Evolutionary conservation across 2,888 invertebrate genomes (phyloP), one percentile per base, ranked within the genome.

Genomic region (Drosophila suboccidentalis): DNA sequence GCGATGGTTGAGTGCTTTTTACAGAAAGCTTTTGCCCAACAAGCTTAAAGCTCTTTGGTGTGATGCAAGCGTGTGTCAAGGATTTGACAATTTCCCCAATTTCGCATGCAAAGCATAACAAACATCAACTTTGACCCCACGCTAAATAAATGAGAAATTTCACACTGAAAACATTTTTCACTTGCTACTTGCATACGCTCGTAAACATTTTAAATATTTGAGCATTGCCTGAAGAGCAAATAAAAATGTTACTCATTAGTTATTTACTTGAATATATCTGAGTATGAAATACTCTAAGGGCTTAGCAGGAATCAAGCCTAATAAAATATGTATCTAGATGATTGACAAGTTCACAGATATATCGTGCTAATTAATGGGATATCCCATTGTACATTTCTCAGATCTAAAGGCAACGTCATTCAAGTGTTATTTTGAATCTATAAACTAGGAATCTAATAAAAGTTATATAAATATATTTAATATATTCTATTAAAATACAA

Each of bases 1-100:
- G 44, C 19, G 46, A 49, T 13, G 29, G 19, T 19, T 10, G 4
- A n/a, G 22, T 59, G 55, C 59, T 55, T 70, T 47, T 51, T 51
- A 34, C 9, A 36, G 8, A 59, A 49, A 63, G 47, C 47, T 68
- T 63, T 46, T 3, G 29, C 34, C 3, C 9, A 5, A 15, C 10
- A 5, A 13, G 51, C 58, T 32, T 41, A 2, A 36, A 43, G 57
- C 58, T 54, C 22, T 11, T 9, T 26, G n/a, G n/a, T n/a, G n/a
- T n/a, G n/a, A n/a, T n/a, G n/a, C n/a, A n/a, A n/a, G n/a, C n/a
- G n/a, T n/a, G n/a, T n/a, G n/a, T n/a, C 38, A 47, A 72, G 74
- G 68, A 73, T 47, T 49, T 17, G 15, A 49, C 29, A 49, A 11
- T 17, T 49, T 32, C 17, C 17, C 11, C 5, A 3, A 17, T 49